These are phyloP conservation scores for Omphaloscelis lunosa DNA, from an alignment of 2,888 invertebrate species.

Conservation along the genomic window DNA sequence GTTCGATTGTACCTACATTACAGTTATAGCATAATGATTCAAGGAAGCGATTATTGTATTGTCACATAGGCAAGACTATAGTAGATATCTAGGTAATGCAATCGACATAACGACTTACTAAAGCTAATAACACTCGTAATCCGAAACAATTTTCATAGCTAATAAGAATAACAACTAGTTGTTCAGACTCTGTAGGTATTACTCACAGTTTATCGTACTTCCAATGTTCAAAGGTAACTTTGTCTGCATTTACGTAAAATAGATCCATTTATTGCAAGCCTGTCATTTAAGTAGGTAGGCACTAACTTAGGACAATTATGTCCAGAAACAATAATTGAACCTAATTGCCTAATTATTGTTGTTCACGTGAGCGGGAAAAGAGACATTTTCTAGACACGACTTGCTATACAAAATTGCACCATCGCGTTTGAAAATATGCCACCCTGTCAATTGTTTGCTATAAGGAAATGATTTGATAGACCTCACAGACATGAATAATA, in stretches of 20 bases:
- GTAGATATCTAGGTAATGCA: constrained; percentile 2
- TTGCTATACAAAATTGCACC: constrained; percentile 77
- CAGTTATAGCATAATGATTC: constrained; percentile 3
- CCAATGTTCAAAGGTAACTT: constrained; percentile 72
- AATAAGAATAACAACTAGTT: constrained; percentile 54
- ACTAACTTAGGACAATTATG: constrained; percentile 78
- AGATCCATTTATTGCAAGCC: constrained; percentile 75
- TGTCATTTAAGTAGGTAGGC: constrained; percentile 72
- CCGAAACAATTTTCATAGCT: constrained; percentile 60
- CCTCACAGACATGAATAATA: constrained; percentile 69
- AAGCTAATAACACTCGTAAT: constrained; percentile 39
- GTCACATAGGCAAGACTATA: constrained; percentile 20
- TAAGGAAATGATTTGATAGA: constrained; percentile 68
- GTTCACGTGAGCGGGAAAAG: constrained; percentile 75
- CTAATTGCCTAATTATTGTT: constrained; percentile 86
- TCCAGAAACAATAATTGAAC: constrained; percentile 80
- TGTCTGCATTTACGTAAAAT: constrained; percentile 73
- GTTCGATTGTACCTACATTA: neutral
- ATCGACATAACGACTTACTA: constrained; percentile 37
- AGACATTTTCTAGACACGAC: constrained; percentile 75
- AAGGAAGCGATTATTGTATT: constrained; percentile 19
- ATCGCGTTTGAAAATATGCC: constrained; percentile 74
- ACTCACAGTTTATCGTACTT: constrained; percentile 62
- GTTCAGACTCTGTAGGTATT: constrained; percentile 38
- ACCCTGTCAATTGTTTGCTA: constrained; percentile 73